Percentiles rank a stretch among this genome's conserved stretches.
Evolutionary conservation across 2,888 invertebrate species (phyloP).

Genomic region (Pyrochroa serraticornis): DNA sequence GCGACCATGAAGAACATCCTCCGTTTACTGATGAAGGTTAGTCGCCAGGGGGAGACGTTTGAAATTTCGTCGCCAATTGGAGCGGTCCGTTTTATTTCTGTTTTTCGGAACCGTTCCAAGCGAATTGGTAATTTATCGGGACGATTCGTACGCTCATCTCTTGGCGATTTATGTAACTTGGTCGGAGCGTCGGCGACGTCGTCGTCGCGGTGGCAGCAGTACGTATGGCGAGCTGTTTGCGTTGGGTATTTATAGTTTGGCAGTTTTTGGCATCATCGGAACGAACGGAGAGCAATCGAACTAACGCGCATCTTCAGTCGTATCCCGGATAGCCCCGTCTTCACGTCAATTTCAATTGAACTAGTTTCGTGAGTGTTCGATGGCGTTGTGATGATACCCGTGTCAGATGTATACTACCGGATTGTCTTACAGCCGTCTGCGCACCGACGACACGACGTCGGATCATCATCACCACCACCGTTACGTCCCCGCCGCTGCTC

Average conservation of each 20-base stretch:
- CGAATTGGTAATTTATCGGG: not conserved
- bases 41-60: constrained; percentile 12
- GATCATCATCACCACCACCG: constrained; percentile 50
- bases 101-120: not conserved
- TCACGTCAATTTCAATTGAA: constrained; percentile 34
- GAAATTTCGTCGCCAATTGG: too few species aligned
- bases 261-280: constrained; percentile 67
- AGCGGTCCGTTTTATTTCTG: not conserved
- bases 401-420: constrained; percentile 47
- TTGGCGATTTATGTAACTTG: constrained; percentile 37
- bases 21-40: constrained; percentile 37
- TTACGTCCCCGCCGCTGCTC: constrained; percentile 28
- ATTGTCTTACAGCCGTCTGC: constrained; percentile 48
- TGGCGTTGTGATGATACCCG: constrained; percentile 14
- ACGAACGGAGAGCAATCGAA: constrained; percentile 50
- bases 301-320: constrained; percentile 42
- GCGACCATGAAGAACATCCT: constrained; percentile 33
- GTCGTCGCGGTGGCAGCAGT: constrained; percentile 36
- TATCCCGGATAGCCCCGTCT: constrained; percentile 45
- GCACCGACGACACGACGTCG: too few species aligned
- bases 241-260: constrained; percentile 68
- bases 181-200: constrained; percentile 22
- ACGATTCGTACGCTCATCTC: too few species aligned
- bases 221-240: constrained; percentile 45
- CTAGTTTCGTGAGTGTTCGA: constrained; percentile 1